Conservation (phyloP, 2,797 vertebrate species). For the Denticeps clupeoides region DNA sequence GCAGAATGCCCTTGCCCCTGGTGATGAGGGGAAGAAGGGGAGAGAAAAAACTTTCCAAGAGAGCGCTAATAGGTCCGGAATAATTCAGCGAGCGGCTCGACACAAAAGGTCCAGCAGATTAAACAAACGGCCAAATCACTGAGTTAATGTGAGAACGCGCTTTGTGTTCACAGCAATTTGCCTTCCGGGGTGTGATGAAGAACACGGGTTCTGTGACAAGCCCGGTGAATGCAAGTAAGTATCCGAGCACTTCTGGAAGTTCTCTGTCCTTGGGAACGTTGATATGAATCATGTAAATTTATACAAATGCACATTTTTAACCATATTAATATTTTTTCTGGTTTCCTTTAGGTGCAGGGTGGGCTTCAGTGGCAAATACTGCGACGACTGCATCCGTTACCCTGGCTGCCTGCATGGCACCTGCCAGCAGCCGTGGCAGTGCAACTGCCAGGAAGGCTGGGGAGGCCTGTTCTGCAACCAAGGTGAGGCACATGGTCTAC, state of each 20-base stretch:
- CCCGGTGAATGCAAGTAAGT: constrained; percentile 98
- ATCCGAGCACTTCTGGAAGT: constrained; percentile 8
- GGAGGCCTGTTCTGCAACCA: constrained; percentile 98
- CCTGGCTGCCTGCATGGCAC: constrained; percentile 95
- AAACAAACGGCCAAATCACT: constrained; percentile 27
- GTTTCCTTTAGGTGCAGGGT: constrained; percentile 75
- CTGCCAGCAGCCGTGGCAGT: constrained; percentile 97
- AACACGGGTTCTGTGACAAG: constrained; percentile 89
- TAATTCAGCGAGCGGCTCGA: constrained; percentile 36
- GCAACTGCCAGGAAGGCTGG: constrained; percentile 98
- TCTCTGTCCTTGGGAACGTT: background rate
- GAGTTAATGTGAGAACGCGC: constrained; percentile 36
- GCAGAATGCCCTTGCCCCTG: constrained; percentile 64
- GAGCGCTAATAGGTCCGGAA: constrained; percentile 41
- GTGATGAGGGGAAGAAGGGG: constrained; percentile 55
- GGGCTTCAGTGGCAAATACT: constrained; percentile 92
- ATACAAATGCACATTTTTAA: background rate
- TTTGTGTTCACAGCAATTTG: constrained; percentile 74
- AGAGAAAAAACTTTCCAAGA: constrained; percentile 41
- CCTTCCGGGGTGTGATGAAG: constrained; percentile 88
- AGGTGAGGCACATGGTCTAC: no score
- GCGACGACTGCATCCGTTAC: constrained; percentile 93
- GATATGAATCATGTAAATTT: background rate
- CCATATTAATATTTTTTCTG: no score
- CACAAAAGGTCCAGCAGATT: constrained; percentile 19